Conservation (phyloP, 2,888 invertebrate species). For the Matsumyia berberina region DNA sequence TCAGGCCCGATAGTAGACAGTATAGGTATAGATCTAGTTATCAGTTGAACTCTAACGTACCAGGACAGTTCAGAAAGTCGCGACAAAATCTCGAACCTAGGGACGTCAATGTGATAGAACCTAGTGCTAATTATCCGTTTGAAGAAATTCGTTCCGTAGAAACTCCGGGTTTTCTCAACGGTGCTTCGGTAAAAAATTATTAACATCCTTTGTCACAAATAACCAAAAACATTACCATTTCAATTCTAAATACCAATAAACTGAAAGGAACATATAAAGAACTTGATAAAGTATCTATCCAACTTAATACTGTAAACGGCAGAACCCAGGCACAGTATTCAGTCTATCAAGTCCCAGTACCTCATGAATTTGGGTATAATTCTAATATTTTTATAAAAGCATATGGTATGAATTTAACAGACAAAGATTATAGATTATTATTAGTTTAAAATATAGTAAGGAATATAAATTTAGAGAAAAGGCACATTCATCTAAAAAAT, state of each 20-base stretch:
- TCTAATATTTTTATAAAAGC: no score
- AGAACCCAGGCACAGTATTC: not conserved
- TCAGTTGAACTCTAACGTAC: no score
- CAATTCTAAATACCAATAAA: not conserved
- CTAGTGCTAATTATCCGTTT: no score
- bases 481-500: not conserved
- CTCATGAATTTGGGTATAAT: no score
- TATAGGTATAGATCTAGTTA: no score
- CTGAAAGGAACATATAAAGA: not conserved
- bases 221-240: no score
- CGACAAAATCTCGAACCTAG: no score
- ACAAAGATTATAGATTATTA: not conserved
- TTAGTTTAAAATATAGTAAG: not conserved
- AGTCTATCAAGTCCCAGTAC: no score
- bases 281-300: not conserved
- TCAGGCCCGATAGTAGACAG: not conserved
- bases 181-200: not conserved
- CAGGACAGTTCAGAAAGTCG: no score
- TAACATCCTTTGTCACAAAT: not conserved
- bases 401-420: not conserved
- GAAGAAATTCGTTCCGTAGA: not conserved
- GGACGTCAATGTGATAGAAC: no score
- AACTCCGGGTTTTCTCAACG: not conserved
- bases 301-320: not conserved
- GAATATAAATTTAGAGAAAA: not conserved